Evolutionary conservation across 2,797 vertebrate species (phyloP), one percentile per base, ranked within the genome.

Genomic region (Amblyopsis hoosieri): DNA sequence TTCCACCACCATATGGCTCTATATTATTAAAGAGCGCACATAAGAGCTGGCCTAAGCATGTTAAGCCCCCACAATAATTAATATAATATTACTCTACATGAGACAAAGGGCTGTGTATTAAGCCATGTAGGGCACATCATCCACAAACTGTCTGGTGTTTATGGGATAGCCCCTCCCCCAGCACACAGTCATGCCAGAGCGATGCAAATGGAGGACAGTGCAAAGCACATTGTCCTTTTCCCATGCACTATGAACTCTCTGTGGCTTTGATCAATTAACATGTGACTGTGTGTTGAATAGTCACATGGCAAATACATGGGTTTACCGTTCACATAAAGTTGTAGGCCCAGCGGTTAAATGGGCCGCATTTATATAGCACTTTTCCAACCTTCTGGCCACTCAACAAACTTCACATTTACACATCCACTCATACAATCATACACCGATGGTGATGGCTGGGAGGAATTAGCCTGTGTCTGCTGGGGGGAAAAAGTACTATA

Each of bases 71-170:
- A 56, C 67, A 59, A 61, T 55, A 71, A 71, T 66, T 57, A 75
- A 74, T 80, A 61, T 64, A 73, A 71, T 76, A 79, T 81, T 81
- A 47, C 80, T 51, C 72, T 23, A 69, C 54, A 33, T 75, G 80
- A 84, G 76, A 74, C 59, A 19, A 10, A 68, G 64, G 64, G 61
- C 62, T 84, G 83, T 90, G 90, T 86, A 89, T 86, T 77, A 74
- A 77, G 82, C 66, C 56, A 62, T 14, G 54, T 58, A 66, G 73
- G 67, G 80, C 57, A 52, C 60, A 53, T 56, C 64, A 49, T 74
- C 76, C 71, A 75, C 67, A 76, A 62, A 63, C 67, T 74, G 66
- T 56, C 75, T 66, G 14, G 57, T 74, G 74, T 87, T 74, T 69
- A 84, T 81, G 66, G 69, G 51, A 57, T 31, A 31, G 10, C 57